Conservation (phyloP, 2,797 vertebrate genomes). For the Protosalanx chinensis region DNA sequence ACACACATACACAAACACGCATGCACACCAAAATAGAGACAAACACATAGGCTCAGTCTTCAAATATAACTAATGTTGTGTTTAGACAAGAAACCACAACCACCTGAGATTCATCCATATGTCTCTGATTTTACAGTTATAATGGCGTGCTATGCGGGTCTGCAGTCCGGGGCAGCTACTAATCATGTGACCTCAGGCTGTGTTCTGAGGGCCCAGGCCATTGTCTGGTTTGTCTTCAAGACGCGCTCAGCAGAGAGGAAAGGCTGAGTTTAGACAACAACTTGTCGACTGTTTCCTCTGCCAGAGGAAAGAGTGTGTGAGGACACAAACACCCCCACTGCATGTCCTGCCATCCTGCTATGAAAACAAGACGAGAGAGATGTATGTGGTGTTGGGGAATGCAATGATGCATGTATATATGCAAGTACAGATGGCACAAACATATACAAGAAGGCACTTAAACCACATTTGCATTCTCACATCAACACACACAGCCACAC, state of each 20-base stretch:
- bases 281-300: conserved; percentile 61
- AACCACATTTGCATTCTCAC: not conserved
- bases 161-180: conserved; percentile 50
- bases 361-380: not conserved
- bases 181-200: conserved; percentile 54
- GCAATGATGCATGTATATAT: too few relatives aligned
- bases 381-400: too few relatives aligned
- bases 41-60: too few relatives aligned
- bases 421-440: too few relatives aligned
- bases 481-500: conserved; percentile 1
- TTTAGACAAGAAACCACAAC: conserved; percentile 23
- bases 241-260: conserved; percentile 49
- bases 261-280: conserved; percentile 68
- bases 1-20: too few relatives aligned
- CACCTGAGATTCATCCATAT: conserved; percentile 21
- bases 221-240: conserved; percentile 49
- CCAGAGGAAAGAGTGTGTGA: conserved; percentile 43
- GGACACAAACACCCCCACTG: conserved; percentile 17
- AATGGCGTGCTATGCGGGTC: conserved; percentile 47
- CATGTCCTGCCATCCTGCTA: not conserved
- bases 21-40: too few relatives aligned
- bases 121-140: conserved; percentile 38
- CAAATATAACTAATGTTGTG: not conserved
- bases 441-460: not conserved
- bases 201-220: conserved; percentile 40